These are phyloP conservation scores for Elachura formosa DNA, from an alignment of 2,113 vertebrate genomes.

Conservation along the genomic window DNA sequence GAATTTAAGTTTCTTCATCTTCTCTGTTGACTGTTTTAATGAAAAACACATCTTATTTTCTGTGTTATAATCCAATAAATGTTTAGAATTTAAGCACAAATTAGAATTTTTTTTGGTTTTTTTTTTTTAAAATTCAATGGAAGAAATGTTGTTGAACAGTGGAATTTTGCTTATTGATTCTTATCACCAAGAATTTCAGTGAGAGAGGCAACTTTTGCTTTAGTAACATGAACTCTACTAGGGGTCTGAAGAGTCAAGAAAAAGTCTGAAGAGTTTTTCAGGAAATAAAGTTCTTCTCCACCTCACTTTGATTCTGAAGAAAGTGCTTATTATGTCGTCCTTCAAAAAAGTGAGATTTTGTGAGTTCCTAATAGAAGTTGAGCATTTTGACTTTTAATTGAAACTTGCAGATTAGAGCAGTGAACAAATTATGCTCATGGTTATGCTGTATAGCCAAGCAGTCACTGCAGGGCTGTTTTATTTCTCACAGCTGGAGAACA, in stretches of 20 bases:
- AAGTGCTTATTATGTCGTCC: background rate
- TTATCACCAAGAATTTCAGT: background rate
- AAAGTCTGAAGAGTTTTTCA: background rate
- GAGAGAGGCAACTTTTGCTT: background rate
- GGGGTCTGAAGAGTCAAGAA: background rate
- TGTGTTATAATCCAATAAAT: background rate
- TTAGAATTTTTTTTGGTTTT: background rate
- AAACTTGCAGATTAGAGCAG: background rate
- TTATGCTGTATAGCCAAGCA: background rate
- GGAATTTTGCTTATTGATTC: background rate
- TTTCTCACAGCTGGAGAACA: background rate
- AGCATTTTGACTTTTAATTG: background rate
- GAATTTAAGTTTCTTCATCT: background rate
- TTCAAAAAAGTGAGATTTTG: background rate
- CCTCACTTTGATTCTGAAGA: background rate
- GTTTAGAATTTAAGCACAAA: background rate
- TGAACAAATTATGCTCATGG: background rate
- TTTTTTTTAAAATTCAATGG: background rate
- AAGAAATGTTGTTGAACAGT: background rate
- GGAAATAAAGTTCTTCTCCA: background rate
- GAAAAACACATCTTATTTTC: background rate
- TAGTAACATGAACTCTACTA: no score
- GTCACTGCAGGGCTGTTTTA: background rate
- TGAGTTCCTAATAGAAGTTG: background rate
- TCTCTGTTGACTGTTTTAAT: background rate